A percentile compares a stretch with the other conserved stretches of the same genome.
These are phyloP conservation scores for Zelleria hepariella DNA, from an alignment of 2,888 invertebrate species.

Conservation along the genomic window DNA sequence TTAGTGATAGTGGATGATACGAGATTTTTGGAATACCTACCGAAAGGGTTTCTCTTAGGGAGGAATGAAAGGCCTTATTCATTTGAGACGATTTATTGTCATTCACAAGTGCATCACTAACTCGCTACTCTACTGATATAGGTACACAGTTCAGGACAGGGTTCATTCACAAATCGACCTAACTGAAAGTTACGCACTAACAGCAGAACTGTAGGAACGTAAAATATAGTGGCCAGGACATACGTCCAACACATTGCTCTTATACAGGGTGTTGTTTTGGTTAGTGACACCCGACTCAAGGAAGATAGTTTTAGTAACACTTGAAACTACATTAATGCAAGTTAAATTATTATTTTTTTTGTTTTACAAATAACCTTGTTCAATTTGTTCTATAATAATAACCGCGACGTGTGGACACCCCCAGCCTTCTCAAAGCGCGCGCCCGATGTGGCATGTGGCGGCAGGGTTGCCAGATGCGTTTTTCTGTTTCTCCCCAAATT, in stretches of 20 bases:
- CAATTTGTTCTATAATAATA: too few relatives aligned
- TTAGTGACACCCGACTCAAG: too few relatives aligned
- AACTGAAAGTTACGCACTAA: neutral
- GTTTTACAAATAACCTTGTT: too few relatives aligned
- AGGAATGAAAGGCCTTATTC: neutral
- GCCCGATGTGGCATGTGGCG: too few relatives aligned
- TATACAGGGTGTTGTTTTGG: neutral
- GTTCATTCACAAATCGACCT: neutral
- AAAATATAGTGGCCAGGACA: neutral
- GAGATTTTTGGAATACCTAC: too few relatives aligned
- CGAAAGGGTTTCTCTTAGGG: neutral
- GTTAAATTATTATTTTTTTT: neutral
- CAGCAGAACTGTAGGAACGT: neutral
- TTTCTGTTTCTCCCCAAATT: too few relatives aligned
- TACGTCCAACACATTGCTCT: neutral
- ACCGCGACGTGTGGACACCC: too few relatives aligned
- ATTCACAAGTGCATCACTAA: slow-evolving; percentile 64
- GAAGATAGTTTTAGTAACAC: too few relatives aligned
- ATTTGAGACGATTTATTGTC: slow-evolving; percentile 62
- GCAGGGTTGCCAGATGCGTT: too few relatives aligned
- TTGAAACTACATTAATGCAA: neutral
- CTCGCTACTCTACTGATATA: slow-evolving; percentile 30
- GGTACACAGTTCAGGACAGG: slow-evolving; percentile 14
- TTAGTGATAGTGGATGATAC: too few relatives aligned
- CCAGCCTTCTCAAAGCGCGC: too few relatives aligned